Conservation (phyloP, 2,113 vertebrate genomes). For the Coracopsis vasa region DNA sequence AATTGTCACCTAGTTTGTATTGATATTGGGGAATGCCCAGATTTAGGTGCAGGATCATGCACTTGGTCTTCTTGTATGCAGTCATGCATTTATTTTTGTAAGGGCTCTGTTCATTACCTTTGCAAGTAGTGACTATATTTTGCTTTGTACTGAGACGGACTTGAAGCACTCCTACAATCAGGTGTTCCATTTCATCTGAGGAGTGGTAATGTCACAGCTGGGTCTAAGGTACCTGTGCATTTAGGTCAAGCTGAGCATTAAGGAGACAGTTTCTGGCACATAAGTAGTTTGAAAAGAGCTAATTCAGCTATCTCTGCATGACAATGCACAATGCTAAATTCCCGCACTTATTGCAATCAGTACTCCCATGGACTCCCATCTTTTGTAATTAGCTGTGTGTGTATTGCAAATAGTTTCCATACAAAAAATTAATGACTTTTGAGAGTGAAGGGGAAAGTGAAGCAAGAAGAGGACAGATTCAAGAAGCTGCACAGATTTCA, state of each 20-base stretch:
- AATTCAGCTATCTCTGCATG: not conserved
- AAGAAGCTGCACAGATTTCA: not conserved
- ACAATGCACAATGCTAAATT: not conserved
- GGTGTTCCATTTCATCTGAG: not conserved
- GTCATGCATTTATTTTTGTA: not conserved
- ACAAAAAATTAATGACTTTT: not conserved
- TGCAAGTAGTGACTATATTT: not conserved
- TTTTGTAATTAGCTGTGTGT: not conserved
- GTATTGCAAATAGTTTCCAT: not conserved
- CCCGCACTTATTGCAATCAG: not conserved
- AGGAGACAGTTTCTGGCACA: not conserved
- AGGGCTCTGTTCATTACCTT: not conserved
- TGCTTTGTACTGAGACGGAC: not conserved
- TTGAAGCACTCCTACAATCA: not conserved
- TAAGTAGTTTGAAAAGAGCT: not conserved
- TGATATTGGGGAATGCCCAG: not conserved
- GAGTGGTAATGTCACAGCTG: not conserved
- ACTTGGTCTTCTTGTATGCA: not conserved
- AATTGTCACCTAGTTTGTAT: not conserved
- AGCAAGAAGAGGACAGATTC: not conserved
- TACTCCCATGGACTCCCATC: not conserved
- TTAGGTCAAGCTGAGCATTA: not conserved
- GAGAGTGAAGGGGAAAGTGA: not conserved
- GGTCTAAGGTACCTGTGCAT: not conserved
- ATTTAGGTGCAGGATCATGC: not conserved